Evolutionary conservation across 2,888 invertebrate species (phyloP), one percentile per base, ranked within the genome.

Genomic region (Diarsia mendica): DNA sequence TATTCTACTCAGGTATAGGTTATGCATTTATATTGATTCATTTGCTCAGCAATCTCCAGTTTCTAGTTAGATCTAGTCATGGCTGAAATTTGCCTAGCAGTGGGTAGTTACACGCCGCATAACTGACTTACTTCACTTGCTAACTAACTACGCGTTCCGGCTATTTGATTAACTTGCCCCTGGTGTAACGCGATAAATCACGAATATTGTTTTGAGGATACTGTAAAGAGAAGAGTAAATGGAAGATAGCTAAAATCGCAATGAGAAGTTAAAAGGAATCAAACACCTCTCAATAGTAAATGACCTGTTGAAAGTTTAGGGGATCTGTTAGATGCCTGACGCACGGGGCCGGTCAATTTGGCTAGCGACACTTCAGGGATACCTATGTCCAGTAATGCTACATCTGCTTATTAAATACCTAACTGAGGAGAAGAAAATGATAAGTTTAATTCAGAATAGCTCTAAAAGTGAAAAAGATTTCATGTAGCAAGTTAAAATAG

Each of bases 1-100:
- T 77, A 74, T 84, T 82, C 83, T 63, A 67, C 79, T 79, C 78
- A 66, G 80, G 64, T 75, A 81, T 77, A 75, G 68, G 81, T 78
- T 75, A 84, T 85, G 87, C 84, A 87, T 87, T 87, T 84, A 87
- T 85, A 87, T 86, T 79, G 80, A 87, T 85, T 81, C 80, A 85
- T 87, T 84, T 85, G 67, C 78, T 84, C n/a, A 75, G 77, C 74
- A 68, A 80, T 78, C 76, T 77, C 51, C 48, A 72, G 69, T 72
- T 75, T 81, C 72, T 80, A 67, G 75, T 77, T 85, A 70, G 72
- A 83, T 68, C 67, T 69, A 84, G 84, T 75, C 71, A 60, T 67
- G 72, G n/a, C 58, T 77, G 77, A 83, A 77, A 85, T 85, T 85
- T 83, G 64, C 77, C 63, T 64, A 69, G 70, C 23, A 51, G 60